Base-by-base conservation (phyloP, 2,797 vertebrate species). In the Cryptoprocta ferox region DNA sequence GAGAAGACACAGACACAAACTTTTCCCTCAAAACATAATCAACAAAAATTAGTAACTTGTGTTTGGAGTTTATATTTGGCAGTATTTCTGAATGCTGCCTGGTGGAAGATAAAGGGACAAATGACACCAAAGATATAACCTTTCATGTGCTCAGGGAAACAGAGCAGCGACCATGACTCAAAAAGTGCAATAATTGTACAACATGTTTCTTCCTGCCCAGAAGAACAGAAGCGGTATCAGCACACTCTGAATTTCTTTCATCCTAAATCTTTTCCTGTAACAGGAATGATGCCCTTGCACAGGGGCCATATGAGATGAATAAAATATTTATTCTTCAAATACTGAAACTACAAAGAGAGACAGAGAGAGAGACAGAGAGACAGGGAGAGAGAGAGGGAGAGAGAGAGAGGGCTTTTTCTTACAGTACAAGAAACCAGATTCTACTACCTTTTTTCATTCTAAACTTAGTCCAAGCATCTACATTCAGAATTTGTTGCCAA, bases 251-350 rank as follows among this genome's bases (percentile, higher is more conserved):
- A 16, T 50, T 84, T 45, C 80, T 92, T 80, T 84, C 50, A 92
- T 94, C n/a, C 61, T 10, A 6, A 91, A 80, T 71, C 42, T 81
- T 81, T 84, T 59, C 45, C 56, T 32, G 2, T 66, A 73, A 75
- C 15, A 75, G 79, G 66, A 93, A 37, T 6, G 15, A 92, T 71
- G 53, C 13, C 28, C 59, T 35, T 80, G 18, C 8, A 70, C 15
- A 50, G 24, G 24, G 16, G 26, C 11, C 32, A 85, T 50, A 3
- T 70, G 80, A 24, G 18, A 85, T 48, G 53, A 75, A 84, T 79
- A n/a, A 85, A 91, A 35, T 53, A 82, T 90, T 91, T 88, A 89
- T 56, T 68, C 39, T 75, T 86, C 63, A 91, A 91, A 81, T 59
- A 83, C 2, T 30, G 3, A 1, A 76, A 88, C 15, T 48, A 32